These are phyloP conservation scores for Xiphophorus hellerii DNA, from an alignment of 2,113 vertebrate genomes.

Conservation along the genomic window DNA sequence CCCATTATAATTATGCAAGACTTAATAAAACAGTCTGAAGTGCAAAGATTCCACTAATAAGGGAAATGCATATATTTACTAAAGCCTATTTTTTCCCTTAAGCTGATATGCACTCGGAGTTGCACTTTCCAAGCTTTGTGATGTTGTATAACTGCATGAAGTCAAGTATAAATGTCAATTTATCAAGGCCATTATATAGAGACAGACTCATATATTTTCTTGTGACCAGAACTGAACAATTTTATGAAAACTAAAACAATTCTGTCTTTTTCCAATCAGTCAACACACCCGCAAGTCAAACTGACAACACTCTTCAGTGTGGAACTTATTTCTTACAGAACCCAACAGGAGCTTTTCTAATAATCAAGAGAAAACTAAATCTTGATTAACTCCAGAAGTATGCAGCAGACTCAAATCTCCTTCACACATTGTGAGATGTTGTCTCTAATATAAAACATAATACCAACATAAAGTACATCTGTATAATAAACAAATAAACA, in stretches of 20 bases:
- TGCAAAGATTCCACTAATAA: constrained; percentile 12
- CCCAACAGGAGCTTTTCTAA: neutral
- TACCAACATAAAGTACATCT: neutral
- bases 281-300: neutral
- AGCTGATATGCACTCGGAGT: constrained; percentile 17
- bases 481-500: neutral
- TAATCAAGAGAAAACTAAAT: neutral
- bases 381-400: neutral
- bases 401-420: neutral
- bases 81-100: neutral
- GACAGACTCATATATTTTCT: constrained; percentile 27
- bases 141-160: neutral
- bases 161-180: constrained; percentile 9
- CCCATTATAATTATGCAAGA: neutral
- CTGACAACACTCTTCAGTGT: neutral
- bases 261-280: neutral
- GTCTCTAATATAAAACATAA: neutral
- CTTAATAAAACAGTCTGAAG: constrained; percentile 8
- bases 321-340: neutral
- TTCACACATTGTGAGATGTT: neutral
- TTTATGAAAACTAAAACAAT: neutral
- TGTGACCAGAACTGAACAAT: neutral
- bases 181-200: constrained; percentile 13
- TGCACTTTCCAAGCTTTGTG: constrained; percentile 7
- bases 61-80: constrained; percentile 2